A percentile compares a stretch with the other conserved stretches of the same genome.
phyloP scores from a whole-genome alignment of 92 coral and sea anemone genomes.

The Parazoanthus darwini region DNA sequence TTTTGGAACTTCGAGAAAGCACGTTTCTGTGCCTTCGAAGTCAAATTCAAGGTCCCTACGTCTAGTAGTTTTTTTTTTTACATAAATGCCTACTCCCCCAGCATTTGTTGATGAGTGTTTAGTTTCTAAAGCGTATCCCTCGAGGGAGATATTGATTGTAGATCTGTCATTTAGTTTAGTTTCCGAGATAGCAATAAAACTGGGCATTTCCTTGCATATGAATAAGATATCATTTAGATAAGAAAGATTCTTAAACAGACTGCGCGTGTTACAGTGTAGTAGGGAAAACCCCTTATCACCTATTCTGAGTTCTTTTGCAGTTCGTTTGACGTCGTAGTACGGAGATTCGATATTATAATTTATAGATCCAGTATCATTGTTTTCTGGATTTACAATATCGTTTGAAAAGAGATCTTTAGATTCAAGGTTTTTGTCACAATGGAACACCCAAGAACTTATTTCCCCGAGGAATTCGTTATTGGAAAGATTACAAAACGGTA shows the following conservation, averaged over 20 bases:
- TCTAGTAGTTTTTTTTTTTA: constrained; percentile 2
- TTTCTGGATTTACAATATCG: constrained; percentile 39
- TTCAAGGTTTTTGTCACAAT: not conserved
- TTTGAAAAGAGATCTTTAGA: constrained; percentile 22
- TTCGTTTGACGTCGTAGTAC: constrained; percentile 40
- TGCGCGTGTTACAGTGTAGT: constrained; percentile 42
- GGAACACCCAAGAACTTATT: constrained; percentile 27
- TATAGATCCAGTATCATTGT: constrained; percentile 22
- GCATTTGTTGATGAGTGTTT: constrained; percentile 48
- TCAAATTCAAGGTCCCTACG: constrained; percentile 9
- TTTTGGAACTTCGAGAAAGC: not conserved
- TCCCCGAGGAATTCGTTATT: not conserved
- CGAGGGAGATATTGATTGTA: constrained; percentile 35
- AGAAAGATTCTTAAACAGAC: constrained; percentile 4
- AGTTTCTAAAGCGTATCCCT: constrained; percentile 26
- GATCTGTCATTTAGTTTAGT: constrained; percentile 40
- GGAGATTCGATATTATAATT: constrained; percentile 39
- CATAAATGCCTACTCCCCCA: constrained; percentile 43
- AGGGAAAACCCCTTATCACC: constrained; percentile 35
- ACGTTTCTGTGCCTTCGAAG: constrained; percentile 8
- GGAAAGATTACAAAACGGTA: constrained; percentile 13
- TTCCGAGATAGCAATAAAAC: constrained; percentile 49
- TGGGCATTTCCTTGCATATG: constrained; percentile 38
- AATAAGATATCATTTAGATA: constrained; percentile 34
- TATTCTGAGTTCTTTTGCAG: constrained; percentile 15